Evolutionary conservation across 2,888 invertebrate genomes (phyloP).

Genomic region (Zygaena filipendulae): DNA sequence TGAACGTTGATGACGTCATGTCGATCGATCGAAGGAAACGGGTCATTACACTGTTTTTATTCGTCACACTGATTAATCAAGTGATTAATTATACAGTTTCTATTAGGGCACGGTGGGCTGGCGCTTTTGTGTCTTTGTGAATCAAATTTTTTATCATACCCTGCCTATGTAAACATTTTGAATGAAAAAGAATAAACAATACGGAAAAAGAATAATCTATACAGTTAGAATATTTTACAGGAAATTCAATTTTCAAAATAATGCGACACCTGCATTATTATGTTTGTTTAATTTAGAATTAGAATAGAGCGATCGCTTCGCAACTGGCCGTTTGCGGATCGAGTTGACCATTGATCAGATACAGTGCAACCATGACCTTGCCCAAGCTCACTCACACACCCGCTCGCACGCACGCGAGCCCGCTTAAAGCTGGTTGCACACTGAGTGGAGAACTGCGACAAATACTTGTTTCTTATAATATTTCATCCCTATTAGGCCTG

Average conservation of each 20-base stretch:
- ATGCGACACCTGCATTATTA: no score
- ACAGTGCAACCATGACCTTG: conserved; percentile 62
- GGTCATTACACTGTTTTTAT: conserved; percentile 67
- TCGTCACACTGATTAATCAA: conserved; percentile 67
- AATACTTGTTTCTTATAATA: no score
- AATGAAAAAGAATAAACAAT: no score
- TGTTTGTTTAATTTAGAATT: conserved; percentile 20
- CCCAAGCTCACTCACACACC: conserved; percentile 52
- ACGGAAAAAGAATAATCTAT: no score
- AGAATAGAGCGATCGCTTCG: conserved; percentile 30
- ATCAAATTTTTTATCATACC: no score
- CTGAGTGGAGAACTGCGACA: no score
- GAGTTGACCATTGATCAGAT: conserved; percentile 61
- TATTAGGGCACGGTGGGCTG: conserved; percentile 44
- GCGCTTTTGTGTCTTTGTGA: no score
- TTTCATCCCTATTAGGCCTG: no score
- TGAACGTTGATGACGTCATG: conserved; percentile 58
- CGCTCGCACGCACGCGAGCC: conserved; percentile 37
- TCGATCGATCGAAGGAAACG: conserved; percentile 62
- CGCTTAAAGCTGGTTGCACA: conserved; percentile 26
- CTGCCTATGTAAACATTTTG: no score
- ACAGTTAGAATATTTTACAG: no score
- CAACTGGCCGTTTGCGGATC: conserved; percentile 35
- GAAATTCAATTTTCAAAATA: no score
- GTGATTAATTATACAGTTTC: conserved; percentile 65